A percentile compares a stretch with the other conserved stretches of the same genome.
Evolutionary conservation across 2,113 vertebrate genomes (phyloP).

Genomic region (Heptranchias perlo): DNA sequence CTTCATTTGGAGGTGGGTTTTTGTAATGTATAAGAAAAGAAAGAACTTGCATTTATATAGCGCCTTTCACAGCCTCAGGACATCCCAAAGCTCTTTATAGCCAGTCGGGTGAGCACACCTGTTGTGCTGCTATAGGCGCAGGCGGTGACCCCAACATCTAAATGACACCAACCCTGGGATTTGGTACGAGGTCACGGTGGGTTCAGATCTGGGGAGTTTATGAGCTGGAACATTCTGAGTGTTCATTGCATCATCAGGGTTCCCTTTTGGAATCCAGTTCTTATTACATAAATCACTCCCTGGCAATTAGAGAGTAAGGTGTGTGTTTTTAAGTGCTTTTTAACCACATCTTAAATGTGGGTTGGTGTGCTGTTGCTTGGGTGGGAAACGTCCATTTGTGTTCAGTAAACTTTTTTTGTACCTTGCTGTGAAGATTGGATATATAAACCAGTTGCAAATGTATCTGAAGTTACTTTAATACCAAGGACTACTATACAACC

Average conservation of each 20-base stretch:
- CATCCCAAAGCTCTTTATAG: too few species aligned
- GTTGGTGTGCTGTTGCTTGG: background rate
- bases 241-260: background rate
- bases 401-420: background rate
- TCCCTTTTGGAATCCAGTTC: background rate
- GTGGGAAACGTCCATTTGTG: background rate
- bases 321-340: background rate
- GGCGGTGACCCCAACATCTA: background rate
- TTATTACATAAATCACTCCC: background rate
- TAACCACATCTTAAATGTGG: background rate
- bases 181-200: background rate
- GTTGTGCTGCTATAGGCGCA: too few species aligned
- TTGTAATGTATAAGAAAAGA: too few species aligned
- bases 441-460: too few species aligned
- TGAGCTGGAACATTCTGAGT: background rate
- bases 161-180: background rate
- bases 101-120: background rate
- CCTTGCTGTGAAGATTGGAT: background rate
- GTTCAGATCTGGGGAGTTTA: background rate
- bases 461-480: background rate
- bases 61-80: too few species aligned
- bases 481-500: background rate
- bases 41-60: too few species aligned
- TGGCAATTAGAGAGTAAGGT: background rate
- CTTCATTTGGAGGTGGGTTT: too few species aligned